These are phyloP conservation scores for Thereva nobilitata DNA, from an alignment of 2,888 invertebrate species.

Conservation along the genomic window DNA sequence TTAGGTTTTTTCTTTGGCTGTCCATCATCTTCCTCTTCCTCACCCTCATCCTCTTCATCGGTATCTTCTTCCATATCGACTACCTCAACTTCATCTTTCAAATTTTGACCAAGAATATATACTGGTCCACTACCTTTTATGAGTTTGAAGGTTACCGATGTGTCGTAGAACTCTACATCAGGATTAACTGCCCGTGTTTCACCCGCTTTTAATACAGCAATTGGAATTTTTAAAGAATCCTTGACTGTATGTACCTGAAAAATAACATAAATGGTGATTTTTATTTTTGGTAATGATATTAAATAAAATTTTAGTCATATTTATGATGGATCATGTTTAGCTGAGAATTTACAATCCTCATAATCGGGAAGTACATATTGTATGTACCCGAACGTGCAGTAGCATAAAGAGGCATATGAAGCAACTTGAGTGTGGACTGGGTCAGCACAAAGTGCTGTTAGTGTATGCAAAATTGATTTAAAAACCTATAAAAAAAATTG, in stretches of 20 bases:
- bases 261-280: neutral
- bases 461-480: too few species aligned
- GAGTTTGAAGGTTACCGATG: slow-evolving; percentile 81
- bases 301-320: too few species aligned
- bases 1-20: slow-evolving; percentile 81
- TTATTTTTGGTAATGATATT: too few species aligned
- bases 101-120: slow-evolving; percentile 82
- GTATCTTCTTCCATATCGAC: slow-evolving; percentile 81
- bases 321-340: too few species aligned
- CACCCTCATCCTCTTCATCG: slow-evolving; percentile 73
- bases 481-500: too few species aligned
- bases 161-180: slow-evolving; percentile 84
- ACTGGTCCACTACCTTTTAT: slow-evolving; percentile 79
- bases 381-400: too few species aligned
- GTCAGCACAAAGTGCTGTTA: too few species aligned
- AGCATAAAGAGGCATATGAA: too few species aligned
- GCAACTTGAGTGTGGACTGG: too few species aligned
- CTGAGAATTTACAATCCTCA: too few species aligned
- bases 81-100: slow-evolving; percentile 81
- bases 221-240: slow-evolving; percentile 80
- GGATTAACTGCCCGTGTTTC: slow-evolving; percentile 75
- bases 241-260: slow-evolving; percentile 56
- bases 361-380: too few species aligned
- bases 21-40: slow-evolving; percentile 71
- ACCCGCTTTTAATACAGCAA: slow-evolving; percentile 79